Conservation (phyloP, 2,797 vertebrate genomes). For the Microcaecilia unicolor region DNA sequence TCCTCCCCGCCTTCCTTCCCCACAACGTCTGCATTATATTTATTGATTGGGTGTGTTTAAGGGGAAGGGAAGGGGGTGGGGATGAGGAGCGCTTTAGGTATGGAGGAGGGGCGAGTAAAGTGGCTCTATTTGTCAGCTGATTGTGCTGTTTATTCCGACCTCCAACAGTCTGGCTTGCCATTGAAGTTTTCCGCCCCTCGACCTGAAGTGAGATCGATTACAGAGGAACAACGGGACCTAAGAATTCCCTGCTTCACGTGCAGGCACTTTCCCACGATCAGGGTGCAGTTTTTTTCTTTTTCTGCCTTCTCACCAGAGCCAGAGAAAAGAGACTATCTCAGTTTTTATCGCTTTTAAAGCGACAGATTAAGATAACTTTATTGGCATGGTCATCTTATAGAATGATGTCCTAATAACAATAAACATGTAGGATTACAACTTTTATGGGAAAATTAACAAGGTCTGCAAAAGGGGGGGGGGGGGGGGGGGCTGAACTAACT, state of each 20-base stretch:
- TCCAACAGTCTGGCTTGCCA: constrained; percentile 54
- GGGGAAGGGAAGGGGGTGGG: constrained; percentile 7
- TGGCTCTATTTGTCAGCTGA: constrained; percentile 36
- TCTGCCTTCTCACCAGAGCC: neutral
- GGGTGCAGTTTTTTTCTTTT: constrained; percentile 23
- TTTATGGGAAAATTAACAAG: neutral
- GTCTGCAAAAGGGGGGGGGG: too few species aligned
- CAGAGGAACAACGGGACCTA: constrained; percentile 66
- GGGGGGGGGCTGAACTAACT: too few species aligned
- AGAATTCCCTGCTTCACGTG: constrained; percentile 62
- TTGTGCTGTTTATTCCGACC: constrained; percentile 49
- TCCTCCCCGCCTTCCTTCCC: neutral
- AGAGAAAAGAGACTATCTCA: too few species aligned
- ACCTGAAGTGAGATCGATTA: constrained; percentile 71
- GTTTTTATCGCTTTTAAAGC: too few species aligned
- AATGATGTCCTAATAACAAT: too few species aligned
- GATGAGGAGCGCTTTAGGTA: constrained; percentile 14
- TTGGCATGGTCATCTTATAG: too few species aligned
- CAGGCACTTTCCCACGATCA: constrained; percentile 74
- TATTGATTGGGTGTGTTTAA: constrained; percentile 15
- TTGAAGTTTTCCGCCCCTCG: constrained; percentile 62
- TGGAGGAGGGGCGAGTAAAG: constrained; percentile 19
- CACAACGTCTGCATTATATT: constrained; percentile 20
- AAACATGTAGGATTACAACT: too few species aligned
- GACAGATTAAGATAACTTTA: too few species aligned